Evolutionary conservation across 1,140 invertebrate genomes (phyloP), one percentile per base, ranked within the genome.

Genomic region (Cheumatopsyche charites): DNA sequence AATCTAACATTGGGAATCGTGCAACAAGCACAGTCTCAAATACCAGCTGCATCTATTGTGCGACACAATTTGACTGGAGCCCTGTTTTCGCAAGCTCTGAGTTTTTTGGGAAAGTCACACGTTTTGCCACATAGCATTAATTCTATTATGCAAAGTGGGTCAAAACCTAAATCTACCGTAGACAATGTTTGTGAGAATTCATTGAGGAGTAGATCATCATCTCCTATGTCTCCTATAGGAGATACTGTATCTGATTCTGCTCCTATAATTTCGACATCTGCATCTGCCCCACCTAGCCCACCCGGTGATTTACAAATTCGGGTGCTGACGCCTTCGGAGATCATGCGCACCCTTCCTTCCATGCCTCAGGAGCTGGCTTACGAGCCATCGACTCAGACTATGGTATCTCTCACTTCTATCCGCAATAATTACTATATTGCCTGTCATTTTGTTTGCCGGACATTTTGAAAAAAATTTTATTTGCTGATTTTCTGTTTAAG

Each of bases 331-430:
- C 91, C 91, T 76, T 92, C 90, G 77, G 91, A 93, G 88, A 93
- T 93, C 81, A 93, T 93, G 91, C 89, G 90, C 85, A 93, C 91
- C 80, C 88, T 92, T 82, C 91, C 92, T 80, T 91, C 90, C 82
- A 88, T 93, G 82, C 81, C 82, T 84, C 89, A 90, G 86, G 88
- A 90, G 62, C 70, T 75, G 73, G 73, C 73, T 67, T 71, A 72
- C 36, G 73, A 75, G 65, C 69, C 70, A 47, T 42, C 70, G 25
- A 47, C 66, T 25, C 68, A 69, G 63, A 67, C 81, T 80, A 87
- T 85, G 88, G 88, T 89, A 88, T 82, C 81, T 83, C 82, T 82
- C 81, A 58, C 55, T 58, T 58, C 21, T 23, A 58, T 83, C 81
- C 81, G 80, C 82, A 80, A 83, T 83, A 82, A 81, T 78, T 78